Conservation (phyloP, 2,888 invertebrate genomes). For the Chorisops tibialis region DNA sequence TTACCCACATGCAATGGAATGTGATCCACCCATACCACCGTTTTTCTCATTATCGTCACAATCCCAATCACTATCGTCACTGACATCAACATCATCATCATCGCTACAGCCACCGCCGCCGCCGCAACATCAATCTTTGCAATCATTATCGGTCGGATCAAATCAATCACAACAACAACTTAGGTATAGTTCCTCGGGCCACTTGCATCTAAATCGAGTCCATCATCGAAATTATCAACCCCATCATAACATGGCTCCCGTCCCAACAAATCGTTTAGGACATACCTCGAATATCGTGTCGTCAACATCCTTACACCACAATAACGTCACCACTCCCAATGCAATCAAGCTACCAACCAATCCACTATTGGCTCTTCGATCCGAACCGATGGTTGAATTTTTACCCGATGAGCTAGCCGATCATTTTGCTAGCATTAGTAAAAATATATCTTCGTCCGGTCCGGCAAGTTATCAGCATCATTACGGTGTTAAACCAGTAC, state of each 20-base stretch:
- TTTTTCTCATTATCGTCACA: constrained; percentile 31
- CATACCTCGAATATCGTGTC: constrained; percentile 28
- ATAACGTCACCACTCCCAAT: constrained; percentile 47
- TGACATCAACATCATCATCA: constrained; percentile 29
- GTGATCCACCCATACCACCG: constrained; percentile 63
- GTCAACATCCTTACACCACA: constrained; percentile 27
- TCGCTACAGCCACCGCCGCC: constrained; percentile 37
- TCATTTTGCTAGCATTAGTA: constrained; percentile 12
- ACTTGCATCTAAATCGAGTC: constrained; percentile 6
- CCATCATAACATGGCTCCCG: constrained; percentile 10
- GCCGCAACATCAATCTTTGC: constrained; percentile 34
- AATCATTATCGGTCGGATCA: constrained; percentile 49
- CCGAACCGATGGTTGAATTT: too few relatives aligned
- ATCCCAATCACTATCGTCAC: constrained; percentile 34
- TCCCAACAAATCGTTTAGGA: constrained; percentile 29
- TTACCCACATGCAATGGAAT: constrained; percentile 68
- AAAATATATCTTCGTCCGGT: constrained; percentile 36
- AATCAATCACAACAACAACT: constrained; percentile 15
- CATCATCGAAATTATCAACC: background rate
- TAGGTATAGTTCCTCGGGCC: constrained; percentile 17
- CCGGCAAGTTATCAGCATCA: constrained; percentile 33
- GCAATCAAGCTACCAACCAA: constrained; percentile 45
- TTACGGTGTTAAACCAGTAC: constrained; percentile 31
- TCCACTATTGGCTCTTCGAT: constrained; percentile 27
- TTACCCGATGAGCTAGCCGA: background rate